Evolutionary conservation across 2,113 vertebrate genomes (phyloP), one percentile per base, ranked within the genome.

Genomic region (Alethe castanea): DNA sequence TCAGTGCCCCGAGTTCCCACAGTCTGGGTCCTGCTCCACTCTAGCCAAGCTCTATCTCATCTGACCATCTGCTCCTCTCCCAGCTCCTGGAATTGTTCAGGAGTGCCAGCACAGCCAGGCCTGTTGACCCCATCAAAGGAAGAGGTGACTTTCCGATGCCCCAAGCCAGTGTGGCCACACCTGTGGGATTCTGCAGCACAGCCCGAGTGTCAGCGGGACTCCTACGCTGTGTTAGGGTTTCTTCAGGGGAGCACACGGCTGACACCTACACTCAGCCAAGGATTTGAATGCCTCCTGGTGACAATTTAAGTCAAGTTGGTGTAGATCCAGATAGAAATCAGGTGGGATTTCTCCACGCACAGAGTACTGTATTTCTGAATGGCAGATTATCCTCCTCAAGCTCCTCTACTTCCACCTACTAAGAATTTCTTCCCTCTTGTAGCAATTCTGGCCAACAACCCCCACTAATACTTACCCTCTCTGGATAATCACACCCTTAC

Each of bases 401-500:
- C 48, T 62, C 81, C 20, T 44, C 69, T 66, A 1, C 64, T 88
- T 45, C 35, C 67, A 60, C 53, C 76, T 74, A 86, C 36, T 38
- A 81, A 81, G 85, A n/a, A 65, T 61, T 92, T 90, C 82, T 86
- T 40, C 47, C 44, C 44, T 66, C 60, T 70, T 54, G 65, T 18
- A 88, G 72, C 61, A 96, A 92, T 93, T 83, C 65, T 74, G 84
- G 56, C 69, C 15, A 13, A 44, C 72, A 88, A 60, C 2, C 5
- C 76, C 91, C 88, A 84, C 85, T 67, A 84, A 53, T 93, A 50
- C 88, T 95, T 76, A 93, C 80, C 77, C 90, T 83, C 72, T 90
- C 84, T 79, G 95, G 74, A 93, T 97, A 96, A 97, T 96, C 93
- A 97, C 93, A 94, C 93, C 95, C 93, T 95, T 92, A 83, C 65